These are phyloP conservation scores for Alaudala cheleensis DNA, from an alignment of 2,113 vertebrate species.

Conservation along the genomic window DNA sequence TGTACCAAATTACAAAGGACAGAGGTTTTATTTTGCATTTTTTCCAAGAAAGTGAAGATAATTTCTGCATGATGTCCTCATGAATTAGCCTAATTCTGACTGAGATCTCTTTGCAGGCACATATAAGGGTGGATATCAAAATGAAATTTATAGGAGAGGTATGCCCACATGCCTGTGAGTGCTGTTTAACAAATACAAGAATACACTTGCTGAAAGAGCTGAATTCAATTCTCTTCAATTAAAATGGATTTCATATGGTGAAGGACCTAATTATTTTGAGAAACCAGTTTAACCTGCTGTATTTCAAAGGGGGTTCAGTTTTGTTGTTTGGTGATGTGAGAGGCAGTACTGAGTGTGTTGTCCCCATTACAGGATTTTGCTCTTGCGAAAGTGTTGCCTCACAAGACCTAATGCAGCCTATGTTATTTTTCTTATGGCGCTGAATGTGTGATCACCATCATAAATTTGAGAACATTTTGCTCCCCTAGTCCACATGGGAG, in stretches of 20 bases:
- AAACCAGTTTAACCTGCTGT: not conserved
- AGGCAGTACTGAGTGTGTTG: not conserved
- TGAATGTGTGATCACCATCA: not conserved
- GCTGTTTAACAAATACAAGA: not conserved
- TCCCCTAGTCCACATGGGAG: not conserved
- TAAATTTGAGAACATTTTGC: not conserved
- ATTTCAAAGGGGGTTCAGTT: not conserved
- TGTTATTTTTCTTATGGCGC: not conserved
- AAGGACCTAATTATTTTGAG: not conserved
- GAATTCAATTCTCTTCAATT: not conserved
- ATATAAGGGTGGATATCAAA: not conserved
- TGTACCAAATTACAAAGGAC: not conserved
- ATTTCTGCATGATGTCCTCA: not conserved
- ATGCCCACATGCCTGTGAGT: accelerated
- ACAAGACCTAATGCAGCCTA: not conserved
- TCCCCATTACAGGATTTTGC: not conserved
- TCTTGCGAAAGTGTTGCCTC: not conserved
- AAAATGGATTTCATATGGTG: not conserved
- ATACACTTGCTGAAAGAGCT: not conserved
- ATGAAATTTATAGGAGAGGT: not conserved
- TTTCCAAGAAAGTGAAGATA: not conserved
- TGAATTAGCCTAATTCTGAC: not conserved
- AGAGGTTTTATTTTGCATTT: not conserved
- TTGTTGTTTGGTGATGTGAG: not conserved
- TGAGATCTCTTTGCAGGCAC: not conserved